Evolutionary conservation across 92 coral and sea anemone species (phyloP).

Genomic region (Scolanthus callimorphus): DNA sequence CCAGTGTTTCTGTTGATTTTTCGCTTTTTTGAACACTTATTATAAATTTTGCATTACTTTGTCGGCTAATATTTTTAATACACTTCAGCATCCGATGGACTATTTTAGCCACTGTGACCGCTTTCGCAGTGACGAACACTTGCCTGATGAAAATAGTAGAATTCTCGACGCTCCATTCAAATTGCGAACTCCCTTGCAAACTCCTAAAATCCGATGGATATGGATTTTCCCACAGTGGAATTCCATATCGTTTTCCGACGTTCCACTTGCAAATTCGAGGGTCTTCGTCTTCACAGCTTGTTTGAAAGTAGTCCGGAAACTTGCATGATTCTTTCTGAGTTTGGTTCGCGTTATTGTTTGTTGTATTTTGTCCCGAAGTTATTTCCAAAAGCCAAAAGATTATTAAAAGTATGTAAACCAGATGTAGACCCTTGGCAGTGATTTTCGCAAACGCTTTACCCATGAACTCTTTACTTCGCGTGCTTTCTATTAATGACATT

Average conservation of each 20-base stretch:
- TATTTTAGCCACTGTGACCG: not conserved
- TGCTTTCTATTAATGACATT: no score
- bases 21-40: constrained; percentile 25
- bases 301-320: constrained; percentile 50
- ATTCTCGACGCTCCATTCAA: constrained; percentile 32
- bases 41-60: constrained; percentile 4
- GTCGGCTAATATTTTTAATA: not conserved
- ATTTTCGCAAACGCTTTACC: no score
- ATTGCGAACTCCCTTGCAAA: constrained; percentile 35
- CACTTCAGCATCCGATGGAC: not conserved
- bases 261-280: constrained; percentile 37
- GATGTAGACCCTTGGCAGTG: not conserved
- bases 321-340: constrained; percentile 5
- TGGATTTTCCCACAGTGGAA: constrained; percentile 14
- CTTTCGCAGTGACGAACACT: not conserved
- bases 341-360: not conserved
- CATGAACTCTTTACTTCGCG: no score
- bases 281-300: constrained; percentile 18
- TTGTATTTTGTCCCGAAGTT: not conserved
- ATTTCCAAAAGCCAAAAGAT: not conserved
- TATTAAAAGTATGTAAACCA: not conserved
- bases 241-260: constrained; percentile 28
- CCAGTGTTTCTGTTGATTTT: constrained; percentile 7
- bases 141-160: constrained; percentile 11
- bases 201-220: constrained; percentile 15